Conservation (phyloP, 1,140 invertebrate species). For the Platyscapa corneri region DNA sequence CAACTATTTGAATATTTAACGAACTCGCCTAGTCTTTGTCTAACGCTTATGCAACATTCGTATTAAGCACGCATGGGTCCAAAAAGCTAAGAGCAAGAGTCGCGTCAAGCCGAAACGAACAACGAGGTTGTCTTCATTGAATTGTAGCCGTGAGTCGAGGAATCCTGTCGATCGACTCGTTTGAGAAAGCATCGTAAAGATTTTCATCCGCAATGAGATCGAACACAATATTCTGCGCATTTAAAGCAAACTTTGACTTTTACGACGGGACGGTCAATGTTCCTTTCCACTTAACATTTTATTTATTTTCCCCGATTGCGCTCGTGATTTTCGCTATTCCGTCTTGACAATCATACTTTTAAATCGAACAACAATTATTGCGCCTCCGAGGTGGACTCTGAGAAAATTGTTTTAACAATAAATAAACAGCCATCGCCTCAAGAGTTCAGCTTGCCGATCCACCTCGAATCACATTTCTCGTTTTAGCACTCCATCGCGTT, state of each 20-base stretch:
- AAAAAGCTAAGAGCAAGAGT: too few relatives aligned
- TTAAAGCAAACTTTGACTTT: neutral
- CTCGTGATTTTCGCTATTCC: neutral
- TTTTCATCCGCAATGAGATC: conserved; percentile 32
- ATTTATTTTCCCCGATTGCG: neutral
- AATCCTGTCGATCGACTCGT: neutral
- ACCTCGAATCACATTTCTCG: neutral
- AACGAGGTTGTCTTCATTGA: too few relatives aligned
- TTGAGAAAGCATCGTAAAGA: conserved; percentile 10
- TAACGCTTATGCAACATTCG: too few relatives aligned
- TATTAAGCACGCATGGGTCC: too few relatives aligned
- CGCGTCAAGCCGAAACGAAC: too few relatives aligned
- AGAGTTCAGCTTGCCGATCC: neutral
- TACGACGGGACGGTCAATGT: neutral
- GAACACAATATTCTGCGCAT: conserved; percentile 11
- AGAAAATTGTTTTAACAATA: neutral
- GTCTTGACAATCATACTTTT: neutral
- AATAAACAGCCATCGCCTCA: neutral
- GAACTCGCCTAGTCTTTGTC: too few relatives aligned
- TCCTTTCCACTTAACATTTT: neutral
- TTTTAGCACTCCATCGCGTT: neutral
- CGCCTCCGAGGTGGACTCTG: neutral
- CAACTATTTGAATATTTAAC: too few relatives aligned
- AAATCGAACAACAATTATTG: neutral
- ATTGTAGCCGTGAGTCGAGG: too few relatives aligned